Evolutionary conservation across 2,113 vertebrate species (phyloP).

Genomic region (Gobio gobio): DNA sequence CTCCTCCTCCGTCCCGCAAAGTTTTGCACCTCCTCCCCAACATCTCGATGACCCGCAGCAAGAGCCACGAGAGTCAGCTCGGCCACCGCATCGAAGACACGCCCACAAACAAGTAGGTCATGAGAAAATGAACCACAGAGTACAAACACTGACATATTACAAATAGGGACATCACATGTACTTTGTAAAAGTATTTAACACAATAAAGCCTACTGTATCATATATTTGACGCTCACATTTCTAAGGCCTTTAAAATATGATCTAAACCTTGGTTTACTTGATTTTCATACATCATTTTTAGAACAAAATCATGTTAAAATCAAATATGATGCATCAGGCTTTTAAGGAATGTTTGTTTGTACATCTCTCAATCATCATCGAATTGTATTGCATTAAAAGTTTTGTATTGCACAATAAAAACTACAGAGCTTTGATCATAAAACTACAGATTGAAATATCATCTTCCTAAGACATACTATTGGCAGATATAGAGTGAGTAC

Average conservation of each 20-base stretch:
- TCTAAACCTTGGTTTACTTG: too few species aligned
- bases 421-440: too few species aligned
- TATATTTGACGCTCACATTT: background rate
- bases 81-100: slow-evolving; percentile 96
- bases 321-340: too few species aligned
- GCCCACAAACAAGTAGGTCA: slow-evolving; percentile 84
- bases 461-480: too few species aligned
- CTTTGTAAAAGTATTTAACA: background rate
- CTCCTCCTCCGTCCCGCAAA: slow-evolving; percentile 91
- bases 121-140: background rate
- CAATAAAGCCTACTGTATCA: background rate
- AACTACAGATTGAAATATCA: too few species aligned
- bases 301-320: too few species aligned
- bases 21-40: slow-evolving; percentile 90
- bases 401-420: too few species aligned
- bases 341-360: too few species aligned
- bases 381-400: too few species aligned
- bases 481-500: too few species aligned
- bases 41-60: slow-evolving; percentile 94
- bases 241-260: background rate
- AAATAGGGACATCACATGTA: background rate
- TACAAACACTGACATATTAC: background rate
- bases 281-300: too few species aligned
- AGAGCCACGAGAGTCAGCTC: slow-evolving; percentile 96
- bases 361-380: too few species aligned